Evolutionary conservation across 2,113 vertebrate species (phyloP), one percentile per base, ranked within the genome.

Genomic region (Bettongia penicillata): DNA sequence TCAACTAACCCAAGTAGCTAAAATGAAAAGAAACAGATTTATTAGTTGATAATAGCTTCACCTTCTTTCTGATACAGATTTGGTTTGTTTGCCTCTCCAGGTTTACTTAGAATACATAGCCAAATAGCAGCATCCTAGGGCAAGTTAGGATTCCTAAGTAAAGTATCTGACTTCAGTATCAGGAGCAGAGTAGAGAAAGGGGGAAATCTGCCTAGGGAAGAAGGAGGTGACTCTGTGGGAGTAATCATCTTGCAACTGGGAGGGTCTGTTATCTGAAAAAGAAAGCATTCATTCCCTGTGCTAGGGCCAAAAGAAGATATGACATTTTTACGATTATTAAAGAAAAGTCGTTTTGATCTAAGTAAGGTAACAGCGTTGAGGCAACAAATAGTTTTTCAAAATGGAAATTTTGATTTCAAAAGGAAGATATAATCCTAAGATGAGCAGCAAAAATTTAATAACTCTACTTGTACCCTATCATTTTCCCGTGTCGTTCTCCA

Each of bases 341-440:
- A 43, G 37, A 77, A 48, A 48, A 16, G 25, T 77, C 16, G 4
- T 37, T 77, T 68, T 77, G 68, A 77, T n/a, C 37, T n/a, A 77
- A 77, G 68, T 19, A 19, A 77, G 28, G 68, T n/a, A n/a, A 12
- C 37, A n/a, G 68, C 16, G 31, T 68, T 77, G 68, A 77, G 37
- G 68, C 31, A 77, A n/a, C 61, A 68, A n/a, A n/a, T 37, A 37
- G 31, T 90, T 23, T 93, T 95, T 91, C 43, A 93, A 68, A 68
- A 92, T 95, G 52, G 91, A 93, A 89, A 93, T 94, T 57, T 6
- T 92, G 68, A 92, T 49, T 93, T 94, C n/a, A 94, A 57, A 95
- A 84, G 94, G 24, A 51, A 94, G 53, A 89, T 19, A 55, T 51
- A 92, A 96, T 49, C 9, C 93, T 16, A 93, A 51, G 48, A 94